A percentile compares a stretch with the other conserved stretches of the same genome.
These are phyloP conservation scores for Pedetes capensis DNA, from an alignment of 2,113 vertebrate species.

Conservation along the genomic window DNA sequence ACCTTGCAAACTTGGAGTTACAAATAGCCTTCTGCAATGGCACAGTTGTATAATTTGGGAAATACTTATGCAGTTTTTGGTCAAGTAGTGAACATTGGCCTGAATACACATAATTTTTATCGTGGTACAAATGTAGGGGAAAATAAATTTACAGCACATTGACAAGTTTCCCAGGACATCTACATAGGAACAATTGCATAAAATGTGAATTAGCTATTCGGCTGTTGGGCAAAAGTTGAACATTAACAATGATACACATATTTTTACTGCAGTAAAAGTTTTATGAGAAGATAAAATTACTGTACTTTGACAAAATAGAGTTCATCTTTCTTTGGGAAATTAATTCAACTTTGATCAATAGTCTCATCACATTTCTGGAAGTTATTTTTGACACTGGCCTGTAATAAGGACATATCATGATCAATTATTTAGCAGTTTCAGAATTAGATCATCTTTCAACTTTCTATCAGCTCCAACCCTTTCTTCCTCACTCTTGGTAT, in stretches of 20 bases:
- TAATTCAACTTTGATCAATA: conserved; percentile 50
- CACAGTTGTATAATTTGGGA: conserved; percentile 11
- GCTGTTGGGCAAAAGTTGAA: conserved; percentile 39
- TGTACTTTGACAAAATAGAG: conserved; percentile 51
- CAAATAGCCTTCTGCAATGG: conserved; percentile 5
- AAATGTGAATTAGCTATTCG: conserved; percentile 35
- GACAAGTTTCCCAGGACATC: background rate
- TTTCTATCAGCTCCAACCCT: background rate
- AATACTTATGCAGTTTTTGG: conserved; percentile 34
- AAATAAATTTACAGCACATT: background rate
- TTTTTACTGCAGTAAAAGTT: conserved; percentile 61
- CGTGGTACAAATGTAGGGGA: background rate
- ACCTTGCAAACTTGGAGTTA: conserved; percentile 9
- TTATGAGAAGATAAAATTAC: conserved; percentile 67
- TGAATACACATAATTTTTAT: conserved; percentile 6
- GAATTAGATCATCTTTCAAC: conserved; percentile 20
- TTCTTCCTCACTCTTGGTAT: background rate
- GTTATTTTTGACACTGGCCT: conserved; percentile 65
- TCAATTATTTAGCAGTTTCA: conserved; percentile 68
- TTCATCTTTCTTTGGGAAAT: conserved; percentile 57
- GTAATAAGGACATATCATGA: conserved; percentile 22
- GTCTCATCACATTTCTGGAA: conserved; percentile 32
- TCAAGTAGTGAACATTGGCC: conserved; percentile 7
- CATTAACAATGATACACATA: conserved; percentile 13
- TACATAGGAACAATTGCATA: background rate